Base-by-base conservation (phyloP, 2,113 vertebrate species). In the Donacobius atricapilla region DNA sequence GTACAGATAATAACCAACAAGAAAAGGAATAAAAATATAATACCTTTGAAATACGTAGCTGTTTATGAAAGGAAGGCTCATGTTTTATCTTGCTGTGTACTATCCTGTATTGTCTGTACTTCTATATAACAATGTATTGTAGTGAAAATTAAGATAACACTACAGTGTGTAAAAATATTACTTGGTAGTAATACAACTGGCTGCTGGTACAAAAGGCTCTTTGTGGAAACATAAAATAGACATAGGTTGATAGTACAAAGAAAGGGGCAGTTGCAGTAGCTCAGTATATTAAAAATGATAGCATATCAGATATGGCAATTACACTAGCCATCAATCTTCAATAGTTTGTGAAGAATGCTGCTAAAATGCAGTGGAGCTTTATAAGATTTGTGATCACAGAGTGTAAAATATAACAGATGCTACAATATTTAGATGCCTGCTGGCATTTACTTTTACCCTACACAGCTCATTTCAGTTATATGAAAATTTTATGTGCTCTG, bases 321-420 rank as follows among this genome's bases (percentile, higher is more conserved):
- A 96, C 94, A 95, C 92, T 50, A 96, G 84, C 93, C 97, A 96
- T 98, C 96, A 98, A 96, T 98, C 97, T 97, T 97, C 87, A 95
- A 87, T 96, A 98, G 97, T 98, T 98, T 97, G 96, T 96, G 96
- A 94, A 95, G 95, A 97, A 97, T 96, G 47, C 92, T 33, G 45
- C 89, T 97, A 90, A 97, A 97, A 97, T 95, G 91, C 97, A 97
- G 79, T 96, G 96, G 97, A 93, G 96, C 96, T 97, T 98, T 97
- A 96, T 97, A 98, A 98, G 97, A 98, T 98, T 97, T 97, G 97
- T 98, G 98, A 98, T 98, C 98, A 98, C 96, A 97, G 96, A 98
- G 98, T 98, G 97, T 98, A 98, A 98, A 98, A 98, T 98, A 94
- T 96, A 98, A 98, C 99, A 99, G 98, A 98, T 98, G 98, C 98